A percentile compares a stretch with the other conserved stretches of the same genome.
phyloP scores from a whole-genome alignment of 2,888 invertebrate genomes.

The Lymantria dispar region DNA sequence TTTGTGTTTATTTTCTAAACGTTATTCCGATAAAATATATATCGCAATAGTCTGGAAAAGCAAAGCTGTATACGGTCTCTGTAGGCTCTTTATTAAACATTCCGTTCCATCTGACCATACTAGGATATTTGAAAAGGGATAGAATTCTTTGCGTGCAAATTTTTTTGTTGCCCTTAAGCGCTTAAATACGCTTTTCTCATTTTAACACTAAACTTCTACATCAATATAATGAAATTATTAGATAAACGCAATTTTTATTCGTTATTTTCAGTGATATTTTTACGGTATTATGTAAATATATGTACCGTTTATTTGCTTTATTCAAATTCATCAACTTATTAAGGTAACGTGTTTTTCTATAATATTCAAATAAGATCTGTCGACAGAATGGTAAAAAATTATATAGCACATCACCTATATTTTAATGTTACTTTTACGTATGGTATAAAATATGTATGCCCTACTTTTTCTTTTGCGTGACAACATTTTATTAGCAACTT shows the following conservation, averaged over 20 bases:
- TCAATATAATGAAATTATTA: not conserved
- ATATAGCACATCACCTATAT: not conserved
- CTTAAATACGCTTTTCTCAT: too few relatives aligned
- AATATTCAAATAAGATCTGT: not conserved
- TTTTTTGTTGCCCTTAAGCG: not conserved
- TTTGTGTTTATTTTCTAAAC: not conserved
- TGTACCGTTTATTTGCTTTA: not conserved
- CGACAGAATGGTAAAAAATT: not conserved
- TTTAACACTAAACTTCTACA: not conserved
- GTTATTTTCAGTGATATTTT: not conserved
- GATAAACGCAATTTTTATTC: not conserved
- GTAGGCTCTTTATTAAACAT: conserved; percentile 34
- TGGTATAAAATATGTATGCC: too few relatives aligned
- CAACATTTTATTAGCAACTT: too few relatives aligned
- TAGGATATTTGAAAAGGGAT: conserved; percentile 19
- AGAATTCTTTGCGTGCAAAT: conserved; percentile 27
- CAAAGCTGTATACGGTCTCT: conserved; percentile 6
- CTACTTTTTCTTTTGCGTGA: too few relatives aligned
- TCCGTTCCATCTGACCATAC: conserved; percentile 30
- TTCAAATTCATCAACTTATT: not conserved
- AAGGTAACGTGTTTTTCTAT: not conserved
- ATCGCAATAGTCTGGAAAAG: conserved; percentile 14
- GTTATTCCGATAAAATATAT: conserved; percentile 8
- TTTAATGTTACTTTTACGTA: too few relatives aligned
- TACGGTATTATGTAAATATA: not conserved